Conservation (phyloP, 2,797 vertebrate species). For the Protonibea diacanthus region DNA sequence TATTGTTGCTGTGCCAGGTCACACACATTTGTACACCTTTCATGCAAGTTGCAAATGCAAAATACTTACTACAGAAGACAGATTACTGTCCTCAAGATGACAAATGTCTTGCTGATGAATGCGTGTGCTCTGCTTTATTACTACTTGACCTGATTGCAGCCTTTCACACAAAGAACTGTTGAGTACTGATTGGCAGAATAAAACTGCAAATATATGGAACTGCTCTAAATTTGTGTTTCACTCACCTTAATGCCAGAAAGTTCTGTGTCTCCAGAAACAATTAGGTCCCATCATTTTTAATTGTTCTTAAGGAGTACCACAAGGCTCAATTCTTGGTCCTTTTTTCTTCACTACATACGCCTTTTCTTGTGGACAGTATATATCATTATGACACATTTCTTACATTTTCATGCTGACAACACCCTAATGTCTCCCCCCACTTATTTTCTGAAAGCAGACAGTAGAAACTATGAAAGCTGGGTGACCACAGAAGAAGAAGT, state of each 20-base stretch:
- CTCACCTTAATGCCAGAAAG: background rate
- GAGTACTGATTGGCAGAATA: constrained; percentile 26
- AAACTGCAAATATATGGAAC: constrained; percentile 16
- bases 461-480: background rate
- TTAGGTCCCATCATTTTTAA: background rate
- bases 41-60: constrained; percentile 16
- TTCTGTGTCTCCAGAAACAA: background rate
- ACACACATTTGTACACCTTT: background rate
- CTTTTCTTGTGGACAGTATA: too few species aligned
- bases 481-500: background rate
- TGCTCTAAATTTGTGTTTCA: background rate
- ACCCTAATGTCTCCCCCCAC: background rate
- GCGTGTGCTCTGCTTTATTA: constrained; percentile 28
- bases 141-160: constrained; percentile 63
- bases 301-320: constrained; percentile 11
- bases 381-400: background rate
- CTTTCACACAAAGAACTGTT: constrained; percentile 30
- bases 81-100: constrained; percentile 26
- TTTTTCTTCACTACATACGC: background rate
- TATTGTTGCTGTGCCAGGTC: background rate
- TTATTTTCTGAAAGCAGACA: background rate
- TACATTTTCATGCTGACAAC: background rate
- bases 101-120: constrained; percentile 45
- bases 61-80: constrained; percentile 8
- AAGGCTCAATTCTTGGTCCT: constrained; percentile 5